phyloP scores from a whole-genome alignment of 2,797 vertebrate genomes.

The Takifugu rubripes region DNA sequence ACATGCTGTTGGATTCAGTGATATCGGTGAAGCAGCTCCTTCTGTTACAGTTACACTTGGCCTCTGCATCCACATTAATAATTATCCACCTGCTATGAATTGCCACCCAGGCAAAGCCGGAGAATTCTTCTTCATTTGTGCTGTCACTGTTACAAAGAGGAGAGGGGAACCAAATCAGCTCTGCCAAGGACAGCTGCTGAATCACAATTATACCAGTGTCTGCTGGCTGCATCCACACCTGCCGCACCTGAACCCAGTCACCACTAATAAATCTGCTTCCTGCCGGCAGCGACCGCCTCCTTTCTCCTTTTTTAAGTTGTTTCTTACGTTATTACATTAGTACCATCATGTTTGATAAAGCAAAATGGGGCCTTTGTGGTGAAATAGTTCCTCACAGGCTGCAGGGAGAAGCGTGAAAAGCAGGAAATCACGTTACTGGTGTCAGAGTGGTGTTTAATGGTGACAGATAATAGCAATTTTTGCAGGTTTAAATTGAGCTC shows the following conservation, averaged over 20 bases:
- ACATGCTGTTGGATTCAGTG: slow-evolving; percentile 17
- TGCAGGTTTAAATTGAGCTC: slow-evolving; percentile 46
- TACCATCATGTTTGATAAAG: slow-evolving; percentile 43
- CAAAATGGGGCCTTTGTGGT: slow-evolving; percentile 39
- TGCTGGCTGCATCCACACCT: slow-evolving; percentile 49
- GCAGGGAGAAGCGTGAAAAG: slow-evolving; percentile 30
- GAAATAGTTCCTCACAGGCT: slow-evolving; percentile 59
- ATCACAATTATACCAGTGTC: slow-evolving; percentile 72
- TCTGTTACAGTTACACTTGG: slow-evolving; percentile 30
- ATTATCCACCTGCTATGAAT: slow-evolving; percentile 56
- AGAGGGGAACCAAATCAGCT: slow-evolving; percentile 70
- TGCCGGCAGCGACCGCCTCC: slow-evolving; percentile 7
- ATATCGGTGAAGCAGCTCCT: slow-evolving; percentile 36
- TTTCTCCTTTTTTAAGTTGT: slow-evolving; percentile 27
- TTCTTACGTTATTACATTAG: slow-evolving; percentile 40
- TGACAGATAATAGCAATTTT: slow-evolving; percentile 70
- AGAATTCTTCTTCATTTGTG: slow-evolving; percentile 71
- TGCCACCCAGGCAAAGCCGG: slow-evolving; percentile 39
- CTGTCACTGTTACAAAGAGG: slow-evolving; percentile 69
- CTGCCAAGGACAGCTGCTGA: slow-evolving; percentile 66
- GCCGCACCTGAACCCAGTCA: slow-evolving; percentile 45
- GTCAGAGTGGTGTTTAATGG: slow-evolving; percentile 59
- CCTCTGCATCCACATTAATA: slow-evolving; percentile 63
- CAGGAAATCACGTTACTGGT: slow-evolving; percentile 53
- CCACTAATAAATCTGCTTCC: slow-evolving; percentile 53